Conservation (phyloP, 2,797 vertebrate species). For the Manis crassicaudata region DNA sequence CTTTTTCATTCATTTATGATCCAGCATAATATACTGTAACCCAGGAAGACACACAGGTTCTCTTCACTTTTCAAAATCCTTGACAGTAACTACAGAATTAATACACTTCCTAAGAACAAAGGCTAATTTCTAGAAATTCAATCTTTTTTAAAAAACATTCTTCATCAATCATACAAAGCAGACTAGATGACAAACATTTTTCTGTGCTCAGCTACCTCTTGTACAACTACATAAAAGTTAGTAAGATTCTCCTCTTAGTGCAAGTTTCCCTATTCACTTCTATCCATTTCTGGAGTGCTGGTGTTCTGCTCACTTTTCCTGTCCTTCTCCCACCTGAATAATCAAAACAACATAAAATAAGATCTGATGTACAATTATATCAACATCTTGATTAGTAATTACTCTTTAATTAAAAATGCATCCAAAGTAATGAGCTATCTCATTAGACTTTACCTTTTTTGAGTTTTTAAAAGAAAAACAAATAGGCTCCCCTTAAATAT, state of each 20-base stretch:
- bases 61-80: slow-evolving; percentile 23
- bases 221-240: neutral
- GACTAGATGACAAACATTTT: neutral
- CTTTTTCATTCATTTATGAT: neutral
- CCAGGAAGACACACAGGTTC: neutral
- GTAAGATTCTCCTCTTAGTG: neutral
- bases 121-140: neutral
- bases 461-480: neutral
- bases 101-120: neutral
- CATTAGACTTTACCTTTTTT: neutral
- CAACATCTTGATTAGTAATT: neutral
- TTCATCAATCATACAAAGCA: neutral
- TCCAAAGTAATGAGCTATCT: neutral
- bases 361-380: neutral
- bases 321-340: neutral
- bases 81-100: neutral
- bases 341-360: neutral
- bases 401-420: slow-evolving; percentile 1
- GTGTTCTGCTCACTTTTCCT: neutral
- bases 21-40: neutral
- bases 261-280: neutral
- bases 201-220: neutral
- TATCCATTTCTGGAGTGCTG: neutral
- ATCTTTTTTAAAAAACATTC: neutral
- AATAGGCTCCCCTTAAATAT: neutral